Base-by-base conservation (phyloP, 2,888 invertebrate species). In the Scaptomyza cyrtandrae region DNA sequence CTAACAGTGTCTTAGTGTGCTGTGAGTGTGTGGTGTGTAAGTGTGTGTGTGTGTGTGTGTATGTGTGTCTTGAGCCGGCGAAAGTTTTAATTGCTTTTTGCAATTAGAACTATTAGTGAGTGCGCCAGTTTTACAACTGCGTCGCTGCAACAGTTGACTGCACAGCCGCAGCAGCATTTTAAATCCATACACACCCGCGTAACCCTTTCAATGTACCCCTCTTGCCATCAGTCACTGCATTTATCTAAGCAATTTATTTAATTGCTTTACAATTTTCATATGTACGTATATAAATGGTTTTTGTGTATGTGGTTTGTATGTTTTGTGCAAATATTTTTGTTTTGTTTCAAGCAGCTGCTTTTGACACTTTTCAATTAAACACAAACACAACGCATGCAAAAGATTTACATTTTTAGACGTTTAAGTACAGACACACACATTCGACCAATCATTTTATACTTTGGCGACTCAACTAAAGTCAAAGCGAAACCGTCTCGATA, bases 41-140 rank as follows among this genome's bases (percentile, higher is more conserved):
- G 14, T 14, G 44, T 31, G 41, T 50, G 37, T 14, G 7, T 29
- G 7, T 7, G 19, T 44, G 48, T 24, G 48, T 27, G 49, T 71
- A 58, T 80, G 71, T 77, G 75, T 79, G 75, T 86, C 88, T 86
- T 87, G 77, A 87, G 88, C 74, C 70, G 73, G 86, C 69, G 79
- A 86, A 86, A 86, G 85, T 86, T 86, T 86, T 86, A 86, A 86
- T 86, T 86, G 85, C 85, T 86, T 86, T 86, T 86, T 87, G 85
- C 85, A 86, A 86, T 86, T 86, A 86, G 88, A 86, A 86, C 85
- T 86, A 86, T 86, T 86, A 86, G 86, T 86, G 79, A 83, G 78
- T 84, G 78, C 68, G 72, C 77, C 81, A 66, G 69, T 70, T 83
- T 41, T 83, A 84, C 86, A 84, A 84, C 75, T 85, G 78, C 82